Base-by-base conservation (phyloP, 2,888 invertebrate species). In the Chromoteleia sp. region DNA sequence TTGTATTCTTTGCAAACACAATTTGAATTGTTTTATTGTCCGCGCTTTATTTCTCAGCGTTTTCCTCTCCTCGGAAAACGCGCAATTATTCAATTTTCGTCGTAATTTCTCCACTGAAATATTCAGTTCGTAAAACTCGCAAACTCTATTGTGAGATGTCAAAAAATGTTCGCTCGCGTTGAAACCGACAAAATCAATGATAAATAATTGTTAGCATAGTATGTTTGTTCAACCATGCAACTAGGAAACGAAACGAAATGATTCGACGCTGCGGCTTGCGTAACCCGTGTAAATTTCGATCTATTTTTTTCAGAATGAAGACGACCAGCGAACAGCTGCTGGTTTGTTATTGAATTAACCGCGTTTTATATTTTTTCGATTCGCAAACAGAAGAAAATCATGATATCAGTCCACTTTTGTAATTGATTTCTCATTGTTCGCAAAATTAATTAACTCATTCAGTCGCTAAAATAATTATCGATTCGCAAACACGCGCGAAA, bases 401-500 rank as follows among this genome's bases (percentile, higher is more conserved):
- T 12, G 10, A 39, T 39, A 4, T 45, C 43, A 7, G 29, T 21
- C 6, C 29, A 50, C 15, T 29, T 14, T 25, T 50, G 12, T 14
- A 50, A 50, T 29, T 59, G 12, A 15, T 43, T 43, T 29, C 14
- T 29, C 3, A 29, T 29, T 29, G n/a, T 17, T 30, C n/a, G 17
- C n/a, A 14, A 61, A 61, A 61, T 45, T 61, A 61, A 61, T 61
- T 61, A 45, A 45, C 61, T 30, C 12, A 19, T 61, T 45, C 30
- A 45, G 17, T 45, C 15, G 29, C 17, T 21, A 29, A 61, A 30
- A 43, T 30, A 61, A 61, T 61, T 45, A 45, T 36, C 12, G 33
- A 14, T 41, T 14, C 43, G 43, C 17, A 17, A 15, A 7, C 43
- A 2, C 1, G 6, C 6, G 17, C 7, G 17, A 7, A 12, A 8